A percentile compares a stretch with the other conserved stretches of the same genome.
phyloP scores from a whole-genome alignment of 1,140 invertebrate genomes.

The Eumaeus atala region DNA sequence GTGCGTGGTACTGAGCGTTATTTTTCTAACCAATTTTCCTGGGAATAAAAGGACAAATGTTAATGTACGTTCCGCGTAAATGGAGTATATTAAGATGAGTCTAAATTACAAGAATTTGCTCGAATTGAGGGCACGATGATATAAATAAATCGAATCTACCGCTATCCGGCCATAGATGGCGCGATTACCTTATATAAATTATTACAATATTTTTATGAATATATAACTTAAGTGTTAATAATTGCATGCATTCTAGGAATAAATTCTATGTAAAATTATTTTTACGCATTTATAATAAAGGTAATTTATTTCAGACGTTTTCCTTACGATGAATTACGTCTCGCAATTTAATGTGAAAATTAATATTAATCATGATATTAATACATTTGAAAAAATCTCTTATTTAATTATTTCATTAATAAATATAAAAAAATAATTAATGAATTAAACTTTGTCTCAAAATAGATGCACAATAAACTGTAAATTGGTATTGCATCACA shows the following conservation, averaged over 20 bases:
- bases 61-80: conserved; percentile 10
- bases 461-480: conserved; percentile 63
- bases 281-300: too few relatives aligned
- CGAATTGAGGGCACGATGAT: conserved; percentile 56
- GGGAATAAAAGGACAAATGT: conserved; percentile 41
- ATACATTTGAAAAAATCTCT: too few relatives aligned
- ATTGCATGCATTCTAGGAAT: too few relatives aligned
- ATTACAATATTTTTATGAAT: neutral
- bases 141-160: conserved; percentile 36
- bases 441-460: conserved; percentile 57
- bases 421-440: conserved; percentile 28
- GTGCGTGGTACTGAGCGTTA: conserved; percentile 35
- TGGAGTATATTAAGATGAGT: conserved; percentile 6
- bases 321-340: neutral
- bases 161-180: conserved; percentile 61
- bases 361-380: too few relatives aligned
- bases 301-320: too few relatives aligned
- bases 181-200: conserved; percentile 14
- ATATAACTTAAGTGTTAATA: neutral
- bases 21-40: conserved; percentile 53
- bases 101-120: conserved; percentile 38
- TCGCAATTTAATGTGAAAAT: neutral
- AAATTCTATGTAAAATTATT: neutral
- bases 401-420: too few relatives aligned
- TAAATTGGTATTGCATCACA: conserved; percentile 70